Evolutionary conservation across 1,140 invertebrate species (phyloP).

Genomic region (Diachasma alloeum): DNA sequence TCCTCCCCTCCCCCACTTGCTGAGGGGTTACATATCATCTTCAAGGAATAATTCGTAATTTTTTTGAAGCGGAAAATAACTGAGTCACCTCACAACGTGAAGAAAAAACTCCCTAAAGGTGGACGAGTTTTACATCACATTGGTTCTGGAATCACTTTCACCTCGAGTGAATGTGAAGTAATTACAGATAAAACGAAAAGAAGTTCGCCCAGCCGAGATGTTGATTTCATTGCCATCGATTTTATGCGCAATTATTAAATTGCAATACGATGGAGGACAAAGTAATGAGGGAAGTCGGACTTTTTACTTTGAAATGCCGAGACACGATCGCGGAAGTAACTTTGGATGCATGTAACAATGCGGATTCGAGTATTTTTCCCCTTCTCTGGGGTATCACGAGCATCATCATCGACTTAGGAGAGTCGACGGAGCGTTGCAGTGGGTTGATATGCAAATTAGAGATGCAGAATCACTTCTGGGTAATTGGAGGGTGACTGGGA

Average conservation of each 20-base stretch:
- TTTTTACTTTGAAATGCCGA: background rate
- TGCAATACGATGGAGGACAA: background rate
- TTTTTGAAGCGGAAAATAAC: background rate
- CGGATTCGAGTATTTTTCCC: background rate
- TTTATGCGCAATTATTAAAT: background rate
- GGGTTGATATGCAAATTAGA: constrained; percentile 26
- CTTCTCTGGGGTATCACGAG: background rate
- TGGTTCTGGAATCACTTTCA: background rate
- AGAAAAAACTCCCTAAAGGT: background rate
- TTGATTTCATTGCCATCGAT: constrained; percentile 2
- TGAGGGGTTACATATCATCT: no score
- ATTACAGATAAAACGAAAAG: background rate
- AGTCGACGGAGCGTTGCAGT: constrained; percentile 25
- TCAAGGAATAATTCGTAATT: background rate
- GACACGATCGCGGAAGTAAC: constrained; percentile 1
- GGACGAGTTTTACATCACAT: background rate
- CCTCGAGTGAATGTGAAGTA: background rate
- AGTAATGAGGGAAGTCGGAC: background rate
- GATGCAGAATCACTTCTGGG: background rate
- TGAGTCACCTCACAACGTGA: background rate
- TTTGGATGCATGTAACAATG: constrained; percentile 7
- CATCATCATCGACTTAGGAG: constrained; percentile 16
- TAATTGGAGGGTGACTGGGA: constrained; percentile 5
- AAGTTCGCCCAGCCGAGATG: background rate
- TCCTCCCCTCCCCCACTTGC: no score